phyloP scores from a whole-genome alignment of 1,140 invertebrate genomes.

The Apis mellifera region Amel_HAv3.1 CM009946.2:7103501-7104000 shows the following conservation, averaged over 20 bases:
- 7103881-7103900: neutral
- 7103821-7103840: neutral
- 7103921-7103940: neutral
- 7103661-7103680: slow-evolving; percentile 21
- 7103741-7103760: neutral
- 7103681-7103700: neutral
- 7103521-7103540: slow-evolving; percentile 4
- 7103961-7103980: neutral
- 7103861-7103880: slow-evolving; percentile 11
- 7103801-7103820: neutral
- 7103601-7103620: slow-evolving; percentile 26
- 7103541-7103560: slow-evolving; percentile 7
- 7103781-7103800: slow-evolving; percentile 1
- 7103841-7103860: neutral
- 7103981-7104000: neutral
- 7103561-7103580: slow-evolving; percentile 27
- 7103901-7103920: neutral
- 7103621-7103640: slow-evolving; percentile 34
- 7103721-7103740: neutral
- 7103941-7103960: neutral
- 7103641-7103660: slow-evolving; percentile 38
- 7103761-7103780: neutral
- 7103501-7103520: slow-evolving; percentile 31
- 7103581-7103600: slow-evolving; percentile 32
- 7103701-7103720: too few species aligned